Percentiles rank a stretch among this genome's conserved stretches.
Evolutionary conservation across 2,888 invertebrate genomes (phyloP).

Genomic region (Hoplodrina ambigua): DNA sequence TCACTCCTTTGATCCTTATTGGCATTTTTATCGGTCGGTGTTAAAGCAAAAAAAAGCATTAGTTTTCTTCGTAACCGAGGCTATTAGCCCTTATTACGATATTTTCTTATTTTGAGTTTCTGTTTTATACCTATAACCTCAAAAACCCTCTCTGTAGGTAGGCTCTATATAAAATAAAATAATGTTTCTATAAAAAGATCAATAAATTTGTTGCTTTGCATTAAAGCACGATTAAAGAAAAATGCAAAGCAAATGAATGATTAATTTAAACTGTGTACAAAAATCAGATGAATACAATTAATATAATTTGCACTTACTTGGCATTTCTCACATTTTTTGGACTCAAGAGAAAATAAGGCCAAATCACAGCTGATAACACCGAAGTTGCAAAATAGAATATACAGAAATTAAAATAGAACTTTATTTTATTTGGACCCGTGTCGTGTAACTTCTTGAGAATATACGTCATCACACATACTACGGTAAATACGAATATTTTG

Average conservation of each 20-base stretch:
- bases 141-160: neutral
- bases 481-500: constrained; percentile 68
- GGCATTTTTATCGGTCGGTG: constrained; percentile 2
- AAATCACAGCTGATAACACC: constrained; percentile 68
- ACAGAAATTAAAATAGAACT: constrained; percentile 75
- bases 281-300: neutral
- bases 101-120: constrained; percentile 13
- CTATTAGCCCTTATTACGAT: constrained; percentile 1
- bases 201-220: neutral
- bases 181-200: no score
- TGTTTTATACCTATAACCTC: neutral
- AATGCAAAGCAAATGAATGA: no score
- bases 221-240: neutral
- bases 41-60: neutral
- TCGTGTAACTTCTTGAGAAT: constrained; percentile 74
- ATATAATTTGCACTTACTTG: constrained; percentile 76
- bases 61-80: neutral
- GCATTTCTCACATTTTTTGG: constrained; percentile 82
- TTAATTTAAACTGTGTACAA: constrained; percentile 1
- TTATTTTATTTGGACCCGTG: constrained; percentile 73
- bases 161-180: no score
- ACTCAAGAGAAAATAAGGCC: constrained; percentile 78
- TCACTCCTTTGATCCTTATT: constrained; percentile 17
- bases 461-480: constrained; percentile 70
- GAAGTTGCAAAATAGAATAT: constrained; percentile 72